These are phyloP conservation scores for Artibeus jamaicensis DNA, from an alignment of 2,797 vertebrate genomes.

Conservation along the genomic window DNA sequence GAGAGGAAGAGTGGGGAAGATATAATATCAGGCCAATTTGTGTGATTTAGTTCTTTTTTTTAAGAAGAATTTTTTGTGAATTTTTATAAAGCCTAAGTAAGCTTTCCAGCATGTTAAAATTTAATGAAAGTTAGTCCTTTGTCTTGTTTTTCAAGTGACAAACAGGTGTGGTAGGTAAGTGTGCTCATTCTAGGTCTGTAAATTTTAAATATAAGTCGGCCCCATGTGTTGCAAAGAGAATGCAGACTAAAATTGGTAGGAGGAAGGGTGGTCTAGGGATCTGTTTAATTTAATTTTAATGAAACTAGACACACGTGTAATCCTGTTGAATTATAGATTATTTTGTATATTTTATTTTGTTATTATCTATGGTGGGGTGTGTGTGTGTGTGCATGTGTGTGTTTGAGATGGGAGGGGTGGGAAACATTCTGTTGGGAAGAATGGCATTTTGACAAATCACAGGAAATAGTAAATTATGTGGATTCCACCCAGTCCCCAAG, in stretches of 20 bases:
- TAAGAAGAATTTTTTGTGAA: slow-evolving; percentile 40
- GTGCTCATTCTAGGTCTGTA: not conserved
- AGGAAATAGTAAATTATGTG: slow-evolving; percentile 85
- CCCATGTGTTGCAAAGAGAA: not conserved
- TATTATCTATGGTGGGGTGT: not conserved
- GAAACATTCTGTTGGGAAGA: slow-evolving; percentile 79
- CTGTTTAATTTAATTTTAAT: slow-evolving; percentile 47
- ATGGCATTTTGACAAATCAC: slow-evolving; percentile 83
- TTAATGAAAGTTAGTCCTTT: not conserved
- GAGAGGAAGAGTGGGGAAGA: slow-evolving; percentile 19
- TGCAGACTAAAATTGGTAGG: not conserved
- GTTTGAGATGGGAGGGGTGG: not conserved
- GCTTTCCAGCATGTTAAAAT: slow-evolving; percentile 1
- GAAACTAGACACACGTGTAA: slow-evolving; percentile 10
- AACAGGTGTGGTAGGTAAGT: not conserved
- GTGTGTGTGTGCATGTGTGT: not conserved
- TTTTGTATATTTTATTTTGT: not conserved
- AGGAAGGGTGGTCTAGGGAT: not conserved
- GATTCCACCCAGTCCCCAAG: slow-evolving; percentile 80
- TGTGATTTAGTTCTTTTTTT: slow-evolving; percentile 43
- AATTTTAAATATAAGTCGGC: not conserved
- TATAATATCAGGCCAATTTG: slow-evolving; percentile 40
- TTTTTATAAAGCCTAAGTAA: not conserved
- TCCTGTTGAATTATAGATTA: slow-evolving; percentile 31
- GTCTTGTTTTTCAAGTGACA: not conserved